Conservation (phyloP, 2,797 vertebrate genomes). For the Pygocentrus nattereri region DNA sequence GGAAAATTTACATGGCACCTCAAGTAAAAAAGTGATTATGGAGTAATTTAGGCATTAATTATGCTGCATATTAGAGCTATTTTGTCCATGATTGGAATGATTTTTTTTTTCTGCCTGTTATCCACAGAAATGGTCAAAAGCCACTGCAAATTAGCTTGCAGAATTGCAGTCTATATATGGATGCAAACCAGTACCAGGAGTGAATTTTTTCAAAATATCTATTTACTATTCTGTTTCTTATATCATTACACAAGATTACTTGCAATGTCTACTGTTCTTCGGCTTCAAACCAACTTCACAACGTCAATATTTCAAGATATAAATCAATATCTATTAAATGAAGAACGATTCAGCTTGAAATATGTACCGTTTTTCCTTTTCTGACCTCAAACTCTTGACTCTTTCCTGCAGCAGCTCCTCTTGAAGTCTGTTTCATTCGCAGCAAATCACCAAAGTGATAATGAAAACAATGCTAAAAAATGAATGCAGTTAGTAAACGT, state of each 20-base stretch:
- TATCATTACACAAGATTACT: neutral
- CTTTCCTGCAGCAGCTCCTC: neutral
- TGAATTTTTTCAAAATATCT: neutral
- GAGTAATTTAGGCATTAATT: constrained; percentile 51
- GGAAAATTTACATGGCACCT: constrained; percentile 42
- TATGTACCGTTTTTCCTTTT: neutral
- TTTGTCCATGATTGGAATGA: neutral
- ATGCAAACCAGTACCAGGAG: neutral
- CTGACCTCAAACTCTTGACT: constrained; percentile 19
- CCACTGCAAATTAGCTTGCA: constrained; percentile 28
- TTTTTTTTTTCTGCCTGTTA: neutral
- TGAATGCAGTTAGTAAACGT: constrained; percentile 14
- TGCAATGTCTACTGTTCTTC: neutral
- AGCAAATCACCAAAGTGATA: neutral
- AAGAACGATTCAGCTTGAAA: constrained; percentile 16
- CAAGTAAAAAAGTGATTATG: constrained; percentile 54
- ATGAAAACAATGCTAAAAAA: constrained; percentile 34
- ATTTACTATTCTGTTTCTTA: neutral
- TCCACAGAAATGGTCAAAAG: constrained; percentile 14
- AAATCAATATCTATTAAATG: constrained; percentile 13
- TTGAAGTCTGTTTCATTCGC: constrained; percentile 19
- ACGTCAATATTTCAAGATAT: constrained; percentile 3
- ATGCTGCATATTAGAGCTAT: constrained; percentile 26
- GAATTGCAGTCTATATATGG: neutral
- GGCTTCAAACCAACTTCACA: neutral